Base-by-base conservation (phyloP, 2,113 vertebrate genomes). In the Origma solitaria region DNA sequence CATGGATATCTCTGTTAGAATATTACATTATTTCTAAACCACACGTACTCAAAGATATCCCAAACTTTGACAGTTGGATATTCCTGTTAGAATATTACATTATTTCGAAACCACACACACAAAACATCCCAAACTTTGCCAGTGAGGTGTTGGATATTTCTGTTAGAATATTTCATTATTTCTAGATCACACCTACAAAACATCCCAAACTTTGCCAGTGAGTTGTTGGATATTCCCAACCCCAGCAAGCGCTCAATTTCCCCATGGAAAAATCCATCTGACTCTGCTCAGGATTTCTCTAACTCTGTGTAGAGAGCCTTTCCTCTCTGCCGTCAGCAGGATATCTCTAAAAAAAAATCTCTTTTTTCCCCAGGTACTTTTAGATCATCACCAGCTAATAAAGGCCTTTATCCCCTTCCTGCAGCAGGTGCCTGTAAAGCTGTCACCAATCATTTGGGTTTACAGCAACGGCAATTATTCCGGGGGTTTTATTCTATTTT, bases 391-490 rank as follows among this genome's bases (percentile, higher is more conserved):
- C 61, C 72, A 60, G 35, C 73, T 89, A 78, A 91, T 85, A 84
- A 87, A 3, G 24, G 69, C 37, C 61, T 85, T 5, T 56, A 66
- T 78, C 70, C 22, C 69, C 75, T 69, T 72, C 88, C 71, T 40
- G 38, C 38, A 40, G 38, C 38, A 40, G 38, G 38, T 40, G 38
- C 38, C 38, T 88, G 17, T 92, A 88, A 95, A 94, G 40, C 62
- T 94, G 80, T 86, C 91, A 95, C 77, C 64, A 86, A n/a, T 72
- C 58, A 56, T 83, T 90, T 86, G 76, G 28, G 24, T 77, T 88
- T 92, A 73, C 35, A 65, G 79, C 73, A 77, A 25, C 7, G 57
- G 69, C 37, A 88, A 88, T 95, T 94, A 77, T 38, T 31, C 19
- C 23, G 4, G 71, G 69, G 66, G 28, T 9, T 65, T 61, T 24